Evolutionary conservation across 1,140 invertebrate genomes (phyloP), one percentile per base, ranked within the genome.

Genomic region (Drosophila punjabiensis): DNA sequence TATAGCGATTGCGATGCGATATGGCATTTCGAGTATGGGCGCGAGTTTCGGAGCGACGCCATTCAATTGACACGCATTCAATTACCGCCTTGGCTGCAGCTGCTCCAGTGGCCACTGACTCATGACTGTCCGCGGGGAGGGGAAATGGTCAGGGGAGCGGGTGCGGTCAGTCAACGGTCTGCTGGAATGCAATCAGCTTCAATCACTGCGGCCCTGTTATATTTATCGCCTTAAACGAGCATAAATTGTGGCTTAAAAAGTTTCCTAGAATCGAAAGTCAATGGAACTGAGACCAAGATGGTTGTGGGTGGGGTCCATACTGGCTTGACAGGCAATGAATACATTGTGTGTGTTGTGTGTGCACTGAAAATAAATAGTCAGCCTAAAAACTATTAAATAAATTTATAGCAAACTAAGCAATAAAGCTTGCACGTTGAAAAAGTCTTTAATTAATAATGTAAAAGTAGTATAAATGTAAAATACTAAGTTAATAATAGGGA

Each of bases 191-290:
- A 89, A 90, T 86, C 85, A 82, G 71, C 79, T 86, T 90, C 79
- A 90, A 90, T 90, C 86, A 90, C 65, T 63, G 63, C 79, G 67
- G 63, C 61, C 69, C 78, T 88, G 85, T 65, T 90, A 90, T 90
- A 90, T 90, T 90, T 90, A 90, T 90, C 82, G 82, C 82, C 79
- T 82, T 90, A 91, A 90, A 90, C 79, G 86, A 90, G 71, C 86
- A 90, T 90, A 90, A 90, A 90, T 90, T 90, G 82, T 90, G 79
- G 76, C 86, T 86, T 89, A 82, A 89, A 90, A 90, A 80, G 84
- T 80, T 89, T 89, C 86, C 79, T 90, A 90, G 86, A 90, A 89
- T 68, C 88, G 82, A 79, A 75, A 79, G 77, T 73, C 78, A 73
- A 81, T 90, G 67, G 43, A 81, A 79, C 58, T 56, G 41, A 50